Evolutionary conservation across 2,113 vertebrate genomes (phyloP).

Genomic region (Nycticebus coucang): DNA sequence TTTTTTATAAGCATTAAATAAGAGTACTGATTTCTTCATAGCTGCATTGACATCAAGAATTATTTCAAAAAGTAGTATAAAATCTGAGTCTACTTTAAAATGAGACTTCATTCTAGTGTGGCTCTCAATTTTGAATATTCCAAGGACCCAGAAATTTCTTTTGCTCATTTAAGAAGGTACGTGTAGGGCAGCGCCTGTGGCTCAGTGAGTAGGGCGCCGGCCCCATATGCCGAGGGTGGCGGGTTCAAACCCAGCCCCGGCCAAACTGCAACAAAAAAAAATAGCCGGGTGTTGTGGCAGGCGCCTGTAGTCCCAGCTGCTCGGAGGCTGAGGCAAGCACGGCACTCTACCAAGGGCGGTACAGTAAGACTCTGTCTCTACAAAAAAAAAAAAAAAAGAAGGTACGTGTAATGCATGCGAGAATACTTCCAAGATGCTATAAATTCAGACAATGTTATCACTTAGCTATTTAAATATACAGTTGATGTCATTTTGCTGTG

Average conservation of each 20-base stretch:
- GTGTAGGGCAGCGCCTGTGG: too few species aligned
- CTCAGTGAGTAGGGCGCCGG: too few species aligned
- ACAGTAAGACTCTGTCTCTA: too few species aligned
- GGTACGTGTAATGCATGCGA: neutral
- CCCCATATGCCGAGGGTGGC: too few species aligned
- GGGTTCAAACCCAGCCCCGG: too few species aligned
- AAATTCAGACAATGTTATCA: neutral
- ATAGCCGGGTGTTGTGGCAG: too few species aligned
- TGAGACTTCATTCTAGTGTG: neutral
- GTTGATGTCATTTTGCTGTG: neutral
- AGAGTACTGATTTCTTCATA: neutral
- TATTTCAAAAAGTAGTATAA: constrained; percentile 4
- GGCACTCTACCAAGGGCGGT: too few species aligned
- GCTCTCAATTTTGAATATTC: constrained; percentile 11
- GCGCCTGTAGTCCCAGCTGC: too few species aligned
- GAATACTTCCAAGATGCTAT: neutral
- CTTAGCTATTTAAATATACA: neutral
- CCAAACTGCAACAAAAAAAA: too few species aligned
- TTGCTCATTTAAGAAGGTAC: neutral
- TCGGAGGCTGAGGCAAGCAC: too few species aligned
- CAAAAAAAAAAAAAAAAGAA: too few species aligned
- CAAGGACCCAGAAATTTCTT: neutral
- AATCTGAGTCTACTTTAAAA: neutral
- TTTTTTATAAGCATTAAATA: constrained; percentile 5
- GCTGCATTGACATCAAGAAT: neutral